Evolutionary conservation across 2,888 invertebrate genomes (phyloP).

Genomic region (Dolichopus griseipennis): DNA sequence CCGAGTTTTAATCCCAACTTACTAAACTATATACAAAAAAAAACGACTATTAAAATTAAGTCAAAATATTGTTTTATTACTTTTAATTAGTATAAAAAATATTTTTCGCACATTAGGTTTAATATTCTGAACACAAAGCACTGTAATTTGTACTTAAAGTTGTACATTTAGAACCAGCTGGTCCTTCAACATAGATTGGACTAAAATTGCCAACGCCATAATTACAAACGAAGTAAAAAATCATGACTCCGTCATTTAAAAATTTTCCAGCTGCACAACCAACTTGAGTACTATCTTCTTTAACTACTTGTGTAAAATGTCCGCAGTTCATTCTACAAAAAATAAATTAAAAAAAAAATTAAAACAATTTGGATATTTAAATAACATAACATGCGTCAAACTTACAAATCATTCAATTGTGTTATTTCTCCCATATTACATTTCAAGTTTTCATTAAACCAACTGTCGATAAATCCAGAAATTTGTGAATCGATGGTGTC

Average conservation of each 20-base stretch:
- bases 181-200: conserved; percentile 20
- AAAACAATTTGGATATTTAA: too few species aligned
- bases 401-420: too few species aligned
- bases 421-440: too few species aligned
- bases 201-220: conserved; percentile 18
- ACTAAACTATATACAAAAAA: too few species aligned
- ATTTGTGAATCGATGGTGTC: not conserved
- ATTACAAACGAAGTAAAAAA: conserved; percentile 20
- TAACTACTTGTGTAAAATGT: conserved; percentile 20
- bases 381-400: too few species aligned
- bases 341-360: not conserved
- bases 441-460: too few species aligned
- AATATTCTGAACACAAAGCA: conserved; percentile 11
- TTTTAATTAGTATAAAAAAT: too few species aligned
- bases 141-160: conserved; percentile 13
- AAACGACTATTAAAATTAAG: too few species aligned
- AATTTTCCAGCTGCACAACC: conserved; percentile 20
- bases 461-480: too few species aligned
- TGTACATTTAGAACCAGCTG: conserved; percentile 19
- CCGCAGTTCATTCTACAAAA: conserved; percentile 2
- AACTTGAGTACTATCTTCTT: conserved; percentile 17
- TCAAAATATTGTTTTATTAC: too few species aligned
- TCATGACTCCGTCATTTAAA: not conserved
- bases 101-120: too few species aligned
- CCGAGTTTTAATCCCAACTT: too few species aligned